A percentile compares a stretch with the other conserved stretches of the same genome.
phyloP scores from a whole-genome alignment of 1,140 invertebrate genomes.

The Hyles euphorbiae region DNA sequence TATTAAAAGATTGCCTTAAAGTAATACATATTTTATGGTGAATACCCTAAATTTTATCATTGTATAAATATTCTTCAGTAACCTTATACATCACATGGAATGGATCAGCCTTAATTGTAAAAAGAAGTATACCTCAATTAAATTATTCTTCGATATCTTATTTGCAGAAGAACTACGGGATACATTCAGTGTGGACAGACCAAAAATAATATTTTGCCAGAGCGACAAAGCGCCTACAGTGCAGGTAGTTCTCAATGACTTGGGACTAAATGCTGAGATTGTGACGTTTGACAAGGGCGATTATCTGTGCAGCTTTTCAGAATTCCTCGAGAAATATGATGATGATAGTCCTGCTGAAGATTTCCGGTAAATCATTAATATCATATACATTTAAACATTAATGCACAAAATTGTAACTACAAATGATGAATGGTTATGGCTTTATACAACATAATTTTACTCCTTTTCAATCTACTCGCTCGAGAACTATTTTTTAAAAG shows the following conservation, averaged over 20 bases:
- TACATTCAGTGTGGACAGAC: slow-evolving; percentile 34
- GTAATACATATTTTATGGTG: no score
- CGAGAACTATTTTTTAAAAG: no score
- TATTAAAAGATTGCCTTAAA: no score
- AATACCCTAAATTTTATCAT: no score
- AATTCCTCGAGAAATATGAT: slow-evolving; percentile 41
- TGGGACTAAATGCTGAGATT: slow-evolving; percentile 39
- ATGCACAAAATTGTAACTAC: background rate
- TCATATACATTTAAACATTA: background rate
- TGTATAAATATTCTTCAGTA: no score
- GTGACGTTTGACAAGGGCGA: slow-evolving; percentile 56
- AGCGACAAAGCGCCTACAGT: slow-evolving; percentile 47
- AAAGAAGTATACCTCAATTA: no score
- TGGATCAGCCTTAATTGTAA: no score
- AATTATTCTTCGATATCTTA: no score
- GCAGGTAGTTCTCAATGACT: slow-evolving; percentile 43
- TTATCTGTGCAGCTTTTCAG: slow-evolving; percentile 36
- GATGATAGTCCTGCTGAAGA: slow-evolving; percentile 32
- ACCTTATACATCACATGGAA: no score
- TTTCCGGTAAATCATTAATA: slow-evolving; percentile 33
- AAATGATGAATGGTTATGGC: background rate
- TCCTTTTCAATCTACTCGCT: no score
- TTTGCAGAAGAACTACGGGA: slow-evolving; percentile 43
- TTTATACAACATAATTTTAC: no score
- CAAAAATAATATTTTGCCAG: slow-evolving; percentile 59